Evolutionary conservation across 2,888 invertebrate species (phyloP).

Genomic region (Dromius quadrimaculatus): DNA sequence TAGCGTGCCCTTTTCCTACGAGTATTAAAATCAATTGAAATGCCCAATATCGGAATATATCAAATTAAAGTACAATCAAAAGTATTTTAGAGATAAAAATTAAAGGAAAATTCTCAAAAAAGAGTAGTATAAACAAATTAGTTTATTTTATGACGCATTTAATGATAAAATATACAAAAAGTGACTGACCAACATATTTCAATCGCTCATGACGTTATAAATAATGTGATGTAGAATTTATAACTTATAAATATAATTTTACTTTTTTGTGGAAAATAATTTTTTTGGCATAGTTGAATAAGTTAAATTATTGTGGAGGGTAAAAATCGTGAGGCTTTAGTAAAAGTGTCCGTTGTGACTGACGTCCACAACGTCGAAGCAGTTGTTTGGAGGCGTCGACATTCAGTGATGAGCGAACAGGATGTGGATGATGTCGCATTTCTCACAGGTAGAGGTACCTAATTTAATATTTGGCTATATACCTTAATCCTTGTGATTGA

Average conservation of each 20-base stretch:
- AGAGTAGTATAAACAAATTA: slow-evolving; percentile 42
- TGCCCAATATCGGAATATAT: slow-evolving; percentile 50
- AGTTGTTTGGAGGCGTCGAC: slow-evolving; percentile 67
- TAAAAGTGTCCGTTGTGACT: slow-evolving; percentile 67
- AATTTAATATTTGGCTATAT: too few relatives aligned
- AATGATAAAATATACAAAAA: slow-evolving; percentile 29
- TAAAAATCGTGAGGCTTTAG: slow-evolving; percentile 64
- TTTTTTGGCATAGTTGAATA: too few relatives aligned
- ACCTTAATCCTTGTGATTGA: too few relatives aligned
- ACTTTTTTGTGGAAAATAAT: slow-evolving; percentile 33
- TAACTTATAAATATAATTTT: slow-evolving; percentile 38
- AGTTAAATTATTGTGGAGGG: slow-evolving; percentile 63
- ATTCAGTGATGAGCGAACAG: slow-evolving; percentile 85
- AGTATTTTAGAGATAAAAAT: slow-evolving; percentile 32
- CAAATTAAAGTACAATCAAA: slow-evolving; percentile 50
- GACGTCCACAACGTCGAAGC: slow-evolving; percentile 67
- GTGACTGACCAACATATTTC: slow-evolving; percentile 47
- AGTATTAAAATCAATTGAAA: slow-evolving; percentile 49
- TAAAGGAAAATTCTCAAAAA: slow-evolving; percentile 35
- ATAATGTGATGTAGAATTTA: too few relatives aligned
- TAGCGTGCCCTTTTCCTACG: slow-evolving; percentile 37
- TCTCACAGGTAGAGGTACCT: slow-evolving; percentile 79
- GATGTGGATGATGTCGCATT: slow-evolving; percentile 94
- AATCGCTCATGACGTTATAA: slow-evolving; percentile 25
- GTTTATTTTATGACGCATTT: slow-evolving; percentile 45